A percentile compares a stretch with the other conserved stretches of the same genome.
phyloP scores from a whole-genome alignment of 2,113 vertebrate species.

The Macquaria australasica region DNA sequence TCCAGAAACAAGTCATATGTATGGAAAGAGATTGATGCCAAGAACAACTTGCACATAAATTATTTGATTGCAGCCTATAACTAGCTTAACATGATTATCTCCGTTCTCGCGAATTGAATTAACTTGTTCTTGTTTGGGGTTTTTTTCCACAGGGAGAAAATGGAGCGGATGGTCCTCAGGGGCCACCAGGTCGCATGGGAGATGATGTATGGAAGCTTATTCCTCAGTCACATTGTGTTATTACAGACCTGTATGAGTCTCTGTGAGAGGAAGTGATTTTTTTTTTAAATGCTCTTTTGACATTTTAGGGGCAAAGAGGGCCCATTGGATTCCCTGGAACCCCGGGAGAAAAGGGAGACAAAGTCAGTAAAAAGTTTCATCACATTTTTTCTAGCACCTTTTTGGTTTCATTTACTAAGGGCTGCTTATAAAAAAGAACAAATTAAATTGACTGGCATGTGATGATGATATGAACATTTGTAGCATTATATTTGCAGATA shows the following conservation, averaged over 20 bases:
- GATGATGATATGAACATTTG: neutral
- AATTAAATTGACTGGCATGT: no score
- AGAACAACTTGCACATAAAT: neutral
- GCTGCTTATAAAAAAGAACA: neutral
- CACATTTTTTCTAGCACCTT: neutral
- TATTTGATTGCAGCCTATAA: slow-evolving; percentile 1
- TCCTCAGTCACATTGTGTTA: neutral
- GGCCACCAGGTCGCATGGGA: slow-evolving; percentile 82
- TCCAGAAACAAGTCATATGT: neutral
- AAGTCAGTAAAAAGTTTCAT: slow-evolving; percentile 64
- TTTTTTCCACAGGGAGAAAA: slow-evolving; percentile 77
- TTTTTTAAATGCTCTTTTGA: neutral
- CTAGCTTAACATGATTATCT: slow-evolving; percentile 22
- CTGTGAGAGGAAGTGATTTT: neutral
- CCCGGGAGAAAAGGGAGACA: slow-evolving; percentile 84
- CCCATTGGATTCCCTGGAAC: slow-evolving; percentile 81
- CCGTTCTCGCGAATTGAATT: slow-evolving; percentile 1
- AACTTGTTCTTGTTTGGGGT: slow-evolving; percentile 14
- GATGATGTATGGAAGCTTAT: slow-evolving; percentile 79
- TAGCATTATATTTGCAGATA: neutral
- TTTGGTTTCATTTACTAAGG: neutral
- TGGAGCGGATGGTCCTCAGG: slow-evolving; percentile 77
- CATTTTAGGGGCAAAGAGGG: slow-evolving; percentile 84
- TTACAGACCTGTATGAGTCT: neutral
- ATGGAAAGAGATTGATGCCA: neutral